Conservation (phyloP, 2,888 invertebrate genomes). For the Plebejus anna region DNA sequence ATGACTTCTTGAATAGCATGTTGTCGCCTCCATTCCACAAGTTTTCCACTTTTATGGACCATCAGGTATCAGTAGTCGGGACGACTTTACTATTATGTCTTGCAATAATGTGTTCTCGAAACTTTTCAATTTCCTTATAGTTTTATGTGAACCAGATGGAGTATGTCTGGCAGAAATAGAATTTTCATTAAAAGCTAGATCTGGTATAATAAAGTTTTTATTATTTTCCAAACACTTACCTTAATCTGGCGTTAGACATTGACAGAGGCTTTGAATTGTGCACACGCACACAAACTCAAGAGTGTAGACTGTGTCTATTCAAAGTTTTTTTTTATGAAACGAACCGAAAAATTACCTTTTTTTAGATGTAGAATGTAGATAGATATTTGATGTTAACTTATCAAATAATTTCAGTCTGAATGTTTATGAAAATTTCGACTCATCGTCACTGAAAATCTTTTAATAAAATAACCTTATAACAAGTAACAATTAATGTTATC, state of each 20-base stretch:
- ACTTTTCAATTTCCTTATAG: conserved; percentile 39
- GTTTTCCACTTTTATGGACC: conserved; percentile 62
- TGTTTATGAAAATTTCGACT: not conserved
- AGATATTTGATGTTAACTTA: no score
- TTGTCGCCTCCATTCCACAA: conserved; percentile 45
- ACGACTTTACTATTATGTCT: conserved; percentile 45
- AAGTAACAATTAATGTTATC: not conserved
- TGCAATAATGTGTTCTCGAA: conserved; percentile 35
- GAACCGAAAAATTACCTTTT: no score
- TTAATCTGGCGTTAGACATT: not conserved
- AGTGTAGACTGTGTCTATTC: no score
- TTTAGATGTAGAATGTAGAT: no score
- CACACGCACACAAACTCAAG: no score
- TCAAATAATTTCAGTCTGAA: no score
- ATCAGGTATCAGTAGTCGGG: conserved; percentile 51
- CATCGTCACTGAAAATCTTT: not conserved
- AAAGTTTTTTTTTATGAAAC: no score
- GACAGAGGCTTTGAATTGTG: no score
- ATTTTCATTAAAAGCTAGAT: not conserved
- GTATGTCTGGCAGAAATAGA: not conserved
- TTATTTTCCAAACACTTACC: not conserved
- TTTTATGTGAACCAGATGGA: conserved; percentile 19
- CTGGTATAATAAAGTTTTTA: not conserved
- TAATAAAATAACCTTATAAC: not conserved
- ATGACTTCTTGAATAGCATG: conserved; percentile 6